Evolutionary conservation across 2,113 vertebrate genomes (phyloP), one percentile per base, ranked within the genome.

Genomic region (Phylloscopus trochilus): DNA sequence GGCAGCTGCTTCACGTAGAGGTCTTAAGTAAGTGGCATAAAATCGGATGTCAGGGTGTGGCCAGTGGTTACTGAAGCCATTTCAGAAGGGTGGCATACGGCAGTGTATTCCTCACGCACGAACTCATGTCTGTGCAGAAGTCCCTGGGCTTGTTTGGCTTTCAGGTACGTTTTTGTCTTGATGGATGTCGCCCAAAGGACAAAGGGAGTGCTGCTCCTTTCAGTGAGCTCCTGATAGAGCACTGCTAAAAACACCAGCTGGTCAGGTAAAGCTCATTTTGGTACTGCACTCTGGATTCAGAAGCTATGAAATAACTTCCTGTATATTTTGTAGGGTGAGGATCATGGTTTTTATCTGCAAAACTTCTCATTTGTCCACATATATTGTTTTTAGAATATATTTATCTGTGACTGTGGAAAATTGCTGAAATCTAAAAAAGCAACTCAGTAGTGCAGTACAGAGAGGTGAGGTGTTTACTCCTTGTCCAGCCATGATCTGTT

Each of bases 331-430:
- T 37, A 55, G 19, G 26, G 24, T 62, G 20, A 33, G 17, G 26
- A 21, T 11, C 7, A 22, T 15, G 14, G 1, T 1, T 47, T 90
- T 55, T 35, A 27, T 9, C 6, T 49, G 41, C 9, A 17, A 24
- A 81, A 10, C 6, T 23, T 77, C 6, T 51, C 2, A 3, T 37
- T 66, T 73, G 9, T 39, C 15, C 16, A 7, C 5, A 1, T 75
- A 9, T 2, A 4, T 31, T 27, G 6, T 43, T 35, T 44, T 66
- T 21, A 31, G 4, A 39, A 79, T 30, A 6, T 3, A 0, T 64
- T 87, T 13, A 3, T 51, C 9, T 55, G 1, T n/a, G 43, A 47
- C 21, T 60, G 4, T 31, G 13, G 10, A 44, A 68, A 26, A 31
- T 19, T 12, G 13, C 7, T 56, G 33, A 8, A 43, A 60, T 55